A percentile compares a stretch with the other conserved stretches of the same genome.
phyloP scores from a whole-genome alignment of 2,888 invertebrate species.

The Oscheius myriophilus region DNA sequence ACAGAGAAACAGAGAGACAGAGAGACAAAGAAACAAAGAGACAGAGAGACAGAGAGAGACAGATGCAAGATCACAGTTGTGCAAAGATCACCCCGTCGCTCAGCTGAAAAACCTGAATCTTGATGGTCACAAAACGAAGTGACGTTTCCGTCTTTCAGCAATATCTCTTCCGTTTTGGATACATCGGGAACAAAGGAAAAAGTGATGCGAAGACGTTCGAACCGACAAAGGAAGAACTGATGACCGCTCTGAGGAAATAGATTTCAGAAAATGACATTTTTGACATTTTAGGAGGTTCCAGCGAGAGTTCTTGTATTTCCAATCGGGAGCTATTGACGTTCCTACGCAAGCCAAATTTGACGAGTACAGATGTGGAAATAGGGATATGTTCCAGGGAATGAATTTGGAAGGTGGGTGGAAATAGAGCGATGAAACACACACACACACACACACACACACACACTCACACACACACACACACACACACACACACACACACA shows the following conservation, averaged over 20 bases:
- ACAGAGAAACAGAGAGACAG: too few species aligned
- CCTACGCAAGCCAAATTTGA: constrained; percentile 49
- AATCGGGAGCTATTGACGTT: constrained; percentile 45
- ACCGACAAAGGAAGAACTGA: constrained; percentile 34
- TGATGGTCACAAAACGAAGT: neutral
- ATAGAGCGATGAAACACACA: too few species aligned
- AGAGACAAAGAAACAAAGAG: too few species aligned
- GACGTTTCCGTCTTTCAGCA: constrained; percentile 28
- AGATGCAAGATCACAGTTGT: neutral
- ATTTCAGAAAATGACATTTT: neutral
- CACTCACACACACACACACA: too few species aligned
- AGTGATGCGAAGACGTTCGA: constrained; percentile 24
- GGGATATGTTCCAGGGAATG: constrained; percentile 36
- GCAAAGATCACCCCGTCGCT: neutral
- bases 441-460: too few species aligned
- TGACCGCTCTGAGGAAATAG: constrained; percentile 37
- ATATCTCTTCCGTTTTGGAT: constrained; percentile 45
- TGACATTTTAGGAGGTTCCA: constrained; percentile 40
- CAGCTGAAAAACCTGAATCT: neutral
- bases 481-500: too few species aligned
- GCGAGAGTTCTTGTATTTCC: constrained; percentile 44
- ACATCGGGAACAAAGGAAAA: constrained; percentile 33
- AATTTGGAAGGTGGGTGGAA: constrained; percentile 11
- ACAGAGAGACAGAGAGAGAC: neutral
- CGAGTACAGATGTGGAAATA: constrained; percentile 49